Base-by-base conservation (phyloP, 2,113 vertebrate species). In the Rhineura floridana region DNA sequence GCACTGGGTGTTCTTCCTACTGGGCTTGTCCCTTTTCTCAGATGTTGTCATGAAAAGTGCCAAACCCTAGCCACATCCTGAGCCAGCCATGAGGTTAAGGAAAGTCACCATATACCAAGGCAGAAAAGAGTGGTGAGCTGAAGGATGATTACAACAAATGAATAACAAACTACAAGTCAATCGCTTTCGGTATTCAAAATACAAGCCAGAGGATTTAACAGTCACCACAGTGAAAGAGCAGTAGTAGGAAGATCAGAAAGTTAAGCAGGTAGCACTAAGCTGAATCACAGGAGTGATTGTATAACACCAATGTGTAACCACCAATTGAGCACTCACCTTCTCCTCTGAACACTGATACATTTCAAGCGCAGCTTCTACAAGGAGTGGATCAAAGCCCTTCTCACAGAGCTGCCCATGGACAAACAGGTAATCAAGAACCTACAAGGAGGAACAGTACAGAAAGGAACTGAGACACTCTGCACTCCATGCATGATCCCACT, bases 361-460 rank as follows among this genome's bases (percentile, higher is more conserved):
- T 95, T 99, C 99, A 95, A 99, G 96, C 96, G 98, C 98, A 94
- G 99, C 98, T 95, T 99, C 99, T 93, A 99, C 98, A 30, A 98
- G 97, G 78, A 97, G 95, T 48, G 98, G 97, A 91, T 99, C 98
- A 63, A 99, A 99, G 81, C 99, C 99, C 85, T 98, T 98, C 93
- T 99, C 99, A 93, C 99, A 99, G 91, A 99, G 98, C 91, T 98
- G 98, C 82, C 97, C 97, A 0, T 98, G 98, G 92, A 96, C 96
- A 96, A 99, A 98, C 90, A 99, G 96, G 95, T 99, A 99, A 93
- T 99, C 99, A 92, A 99, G 96, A 94, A 98, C 97, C 98, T 96
- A 80, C 1, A 3, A 13, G 48, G 15, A 88, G 76, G 0, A 4
- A 42, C 42, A 65, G n/a, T 33, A 81, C 81, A 79, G 63, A 67